Percentiles rank a stretch among this genome's conserved stretches.
These are phyloP conservation scores for Salvelinus sp. DNA, from an alignment of 2,113 vertebrate species.

Conservation along the genomic window DNA sequence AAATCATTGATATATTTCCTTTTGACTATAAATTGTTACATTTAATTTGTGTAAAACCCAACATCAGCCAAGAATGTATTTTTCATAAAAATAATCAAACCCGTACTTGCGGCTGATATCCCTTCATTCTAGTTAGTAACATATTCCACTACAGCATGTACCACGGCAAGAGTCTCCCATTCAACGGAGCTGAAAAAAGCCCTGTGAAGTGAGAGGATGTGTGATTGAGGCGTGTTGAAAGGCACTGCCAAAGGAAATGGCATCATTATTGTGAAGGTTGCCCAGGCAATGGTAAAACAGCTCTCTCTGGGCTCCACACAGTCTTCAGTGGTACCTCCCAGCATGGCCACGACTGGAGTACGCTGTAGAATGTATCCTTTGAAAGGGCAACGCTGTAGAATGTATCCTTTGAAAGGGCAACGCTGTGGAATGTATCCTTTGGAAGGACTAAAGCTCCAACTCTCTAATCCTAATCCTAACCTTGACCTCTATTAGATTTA, in stretches of 20 bases:
- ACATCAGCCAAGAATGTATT: background rate
- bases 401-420: conserved; percentile 38
- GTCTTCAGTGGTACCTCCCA: conserved; percentile 54
- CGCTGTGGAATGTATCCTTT: conserved; percentile 43
- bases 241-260: conserved; percentile 47
- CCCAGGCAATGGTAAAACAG: conserved; percentile 57
- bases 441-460: conserved; percentile 42
- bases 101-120: background rate
- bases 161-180: conserved; percentile 46
- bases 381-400: conserved; percentile 38
- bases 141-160: conserved; percentile 16
- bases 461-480: conserved; percentile 49
- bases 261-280: conserved; percentile 52
- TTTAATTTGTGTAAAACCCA: too few species aligned
- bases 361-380: conserved; percentile 43
- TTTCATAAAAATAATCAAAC: background rate
- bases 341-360: conserved; percentile 29
- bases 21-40: background rate
- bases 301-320: conserved; percentile 54
- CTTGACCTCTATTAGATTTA: conserved; percentile 50
- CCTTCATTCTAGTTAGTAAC: background rate
- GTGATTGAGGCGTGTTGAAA: conserved; percentile 53
- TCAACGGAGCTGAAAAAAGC: conserved; percentile 5
- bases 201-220: conserved; percentile 46
- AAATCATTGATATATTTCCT: background rate